Evolutionary conservation across 2,113 vertebrate species (phyloP).

Genomic region (Laterallus jamaicensis): DNA sequence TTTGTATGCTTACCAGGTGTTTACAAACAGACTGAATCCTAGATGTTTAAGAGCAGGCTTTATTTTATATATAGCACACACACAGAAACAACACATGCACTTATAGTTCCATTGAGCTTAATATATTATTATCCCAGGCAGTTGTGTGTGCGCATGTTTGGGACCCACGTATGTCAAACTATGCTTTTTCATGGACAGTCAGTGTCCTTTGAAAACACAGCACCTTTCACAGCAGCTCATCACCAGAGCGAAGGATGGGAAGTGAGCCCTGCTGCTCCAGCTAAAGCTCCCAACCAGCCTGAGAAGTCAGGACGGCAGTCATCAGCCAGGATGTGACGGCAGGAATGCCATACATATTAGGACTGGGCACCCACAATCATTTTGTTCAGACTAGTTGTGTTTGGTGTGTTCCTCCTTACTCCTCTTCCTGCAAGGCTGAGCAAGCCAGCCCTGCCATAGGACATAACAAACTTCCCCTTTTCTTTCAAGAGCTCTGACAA

Average conservation of each 20-base stretch:
- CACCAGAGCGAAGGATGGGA: neutral
- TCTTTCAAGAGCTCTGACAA: neutral
- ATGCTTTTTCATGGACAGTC: neutral
- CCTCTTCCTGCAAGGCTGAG: neutral
- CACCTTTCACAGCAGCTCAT: neutral
- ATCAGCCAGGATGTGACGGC: neutral
- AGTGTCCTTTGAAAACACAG: neutral
- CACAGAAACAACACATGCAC: neutral
- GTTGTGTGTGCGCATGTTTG: accelerated
- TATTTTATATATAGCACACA: neutral
- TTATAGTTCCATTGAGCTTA: neutral
- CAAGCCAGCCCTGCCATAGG: neutral
- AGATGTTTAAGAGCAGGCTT: neutral
- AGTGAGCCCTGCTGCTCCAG: neutral
- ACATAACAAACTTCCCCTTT: neutral
- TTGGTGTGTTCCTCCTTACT: neutral
- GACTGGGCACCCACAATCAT: neutral
- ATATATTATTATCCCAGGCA: neutral
- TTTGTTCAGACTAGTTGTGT: neutral
- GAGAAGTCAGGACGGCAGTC: accelerated
- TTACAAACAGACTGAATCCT: neutral
- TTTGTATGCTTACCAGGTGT: neutral
- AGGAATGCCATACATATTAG: neutral
- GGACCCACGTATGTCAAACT: neutral
- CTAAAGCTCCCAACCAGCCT: neutral